Evolutionary conservation across 2,113 vertebrate genomes (phyloP), one percentile per base, ranked within the genome.

Genomic region (Hyperopisus bebe): DNA sequence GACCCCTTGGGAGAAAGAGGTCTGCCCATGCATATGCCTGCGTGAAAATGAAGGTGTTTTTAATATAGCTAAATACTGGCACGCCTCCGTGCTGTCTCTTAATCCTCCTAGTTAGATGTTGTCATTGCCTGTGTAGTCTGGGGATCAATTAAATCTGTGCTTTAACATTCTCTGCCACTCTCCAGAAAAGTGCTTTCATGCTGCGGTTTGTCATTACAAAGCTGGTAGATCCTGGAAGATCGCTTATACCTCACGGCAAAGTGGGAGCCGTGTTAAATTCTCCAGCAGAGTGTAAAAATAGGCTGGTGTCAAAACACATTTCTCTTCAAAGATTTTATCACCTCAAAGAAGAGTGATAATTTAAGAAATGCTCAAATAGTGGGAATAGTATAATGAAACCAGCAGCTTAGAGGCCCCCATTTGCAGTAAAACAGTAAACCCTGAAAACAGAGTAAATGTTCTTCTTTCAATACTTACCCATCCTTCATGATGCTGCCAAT

Each of bases 401-500:
- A 85, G 42, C 9, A 2, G 39, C 21, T 24, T 10, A 27, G 3
- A 5, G 11, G 83, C 0, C 7, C 46, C 83, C 3, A 27, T 86
- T 50, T 15, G 3, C 1, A 1, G n/a, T 48, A 31, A 13, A 86
- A 50, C 44, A 13, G 83, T 27, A 50, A 27, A 24, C 21, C 31
- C 39, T 17, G 39, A 17, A 13, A 77, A 80, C 11, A 77, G 35
- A 39, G 31, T 80, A 80, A 80, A 80, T 42, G 13, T 27, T 47
- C 47, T 13, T 47, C 11, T 80, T 80, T 86, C 90, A 88, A 90
- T 93, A 93, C 93, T 91, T 94, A 94, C 94, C 93, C 94, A 19
- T 39, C 92, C 91, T 51, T 82, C 46, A 11, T 3, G 84, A 86
- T 89, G 90, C n/a, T 31, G 1, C 85, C 85, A 87, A 5, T 50